Percentiles rank a stretch among this genome's conserved stretches.
Evolutionary conservation across 2,888 invertebrate genomes (phyloP).

Genomic region (Scrobipalpa atriplicella): DNA sequence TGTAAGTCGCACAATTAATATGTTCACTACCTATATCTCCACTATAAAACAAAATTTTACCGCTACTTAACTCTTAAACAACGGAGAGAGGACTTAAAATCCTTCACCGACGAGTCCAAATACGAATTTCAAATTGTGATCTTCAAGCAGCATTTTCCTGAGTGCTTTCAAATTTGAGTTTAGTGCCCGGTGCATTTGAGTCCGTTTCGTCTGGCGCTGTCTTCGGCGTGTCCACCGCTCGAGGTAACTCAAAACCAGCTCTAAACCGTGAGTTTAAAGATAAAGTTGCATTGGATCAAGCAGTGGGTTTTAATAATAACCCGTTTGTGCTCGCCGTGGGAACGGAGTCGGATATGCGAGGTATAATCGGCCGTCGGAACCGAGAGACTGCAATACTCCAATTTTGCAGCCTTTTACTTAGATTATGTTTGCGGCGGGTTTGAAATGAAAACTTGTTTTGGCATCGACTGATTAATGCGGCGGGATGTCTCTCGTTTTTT

Average conservation of each 20-base stretch:
- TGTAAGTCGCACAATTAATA: conserved; percentile 70
- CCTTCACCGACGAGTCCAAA: conserved; percentile 77
- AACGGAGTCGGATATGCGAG: conserved; percentile 80
- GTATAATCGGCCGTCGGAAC: conserved; percentile 80
- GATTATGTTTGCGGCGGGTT: conserved; percentile 67
- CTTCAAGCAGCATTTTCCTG: conserved; percentile 65
- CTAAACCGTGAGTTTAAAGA: conserved; percentile 48
- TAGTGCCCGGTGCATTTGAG: conserved; percentile 58
- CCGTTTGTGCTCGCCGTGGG: conserved; percentile 80
- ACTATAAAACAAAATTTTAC: conserved; percentile 73
- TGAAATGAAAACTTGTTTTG: conserved; percentile 63
- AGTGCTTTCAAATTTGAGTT: conserved; percentile 54
- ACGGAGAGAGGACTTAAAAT: conserved; percentile 77
- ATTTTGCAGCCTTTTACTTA: conserved; percentile 82
- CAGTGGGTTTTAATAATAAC: conserved; percentile 81
- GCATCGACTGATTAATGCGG: conserved; percentile 47
- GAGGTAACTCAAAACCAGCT: conserved; percentile 49
- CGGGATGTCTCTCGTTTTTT: conserved; percentile 40
- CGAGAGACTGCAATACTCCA: conserved; percentile 80
- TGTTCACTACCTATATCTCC: conserved; percentile 67
- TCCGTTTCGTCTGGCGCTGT: conserved; percentile 54
- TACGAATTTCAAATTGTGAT: conserved; percentile 80
- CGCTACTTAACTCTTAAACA: conserved; percentile 75
- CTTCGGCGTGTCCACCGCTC: conserved; percentile 51
- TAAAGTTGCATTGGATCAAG: conserved; percentile 47